These are phyloP conservation scores for Parnassius orleans DNA, from an alignment of 2,888 invertebrate species.

Conservation along the genomic window DNA sequence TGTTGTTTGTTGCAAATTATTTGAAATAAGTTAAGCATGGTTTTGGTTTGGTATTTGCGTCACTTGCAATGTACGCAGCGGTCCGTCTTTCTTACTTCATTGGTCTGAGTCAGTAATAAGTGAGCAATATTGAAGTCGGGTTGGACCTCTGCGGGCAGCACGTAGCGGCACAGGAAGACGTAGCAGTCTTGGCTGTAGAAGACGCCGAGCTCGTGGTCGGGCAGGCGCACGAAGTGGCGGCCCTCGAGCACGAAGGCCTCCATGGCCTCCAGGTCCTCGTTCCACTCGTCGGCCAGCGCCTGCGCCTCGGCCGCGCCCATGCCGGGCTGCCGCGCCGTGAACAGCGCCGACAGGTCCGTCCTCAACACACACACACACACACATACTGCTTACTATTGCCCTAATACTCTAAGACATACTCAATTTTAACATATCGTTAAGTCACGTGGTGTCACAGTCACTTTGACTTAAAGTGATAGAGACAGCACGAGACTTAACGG, in stretches of 20 bases:
- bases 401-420: too few relatives aligned
- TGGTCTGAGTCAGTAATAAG: too few relatives aligned
- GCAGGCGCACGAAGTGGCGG: conserved; percentile 97
- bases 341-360: conserved; percentile 96
- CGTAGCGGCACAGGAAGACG: conserved; percentile 98
- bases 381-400: background rate
- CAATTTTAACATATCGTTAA: too few relatives aligned
- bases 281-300: conserved; percentile 96
- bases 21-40: too few relatives aligned
- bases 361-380: conserved; percentile 44
- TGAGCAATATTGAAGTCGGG: background rate
- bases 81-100: too few relatives aligned
- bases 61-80: too few relatives aligned
- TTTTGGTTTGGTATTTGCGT: too few relatives aligned
- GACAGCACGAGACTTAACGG: too few relatives aligned
- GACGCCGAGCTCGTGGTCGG: conserved; percentile 94
- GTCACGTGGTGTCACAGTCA: too few relatives aligned
- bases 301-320: conserved; percentile 93
- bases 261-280: conserved; percentile 98
- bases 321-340: conserved; percentile 95
- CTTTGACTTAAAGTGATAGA: too few relatives aligned
- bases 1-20: too few relatives aligned
- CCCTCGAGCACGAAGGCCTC: conserved; percentile 98
- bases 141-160: conserved; percentile 86
- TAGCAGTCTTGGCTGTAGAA: conserved; percentile 98